Percentiles rank a stretch among this genome's conserved stretches.
Evolutionary conservation across 2,797 vertebrate genomes (phyloP).

Genomic region (Oreortyx pictus): DNA sequence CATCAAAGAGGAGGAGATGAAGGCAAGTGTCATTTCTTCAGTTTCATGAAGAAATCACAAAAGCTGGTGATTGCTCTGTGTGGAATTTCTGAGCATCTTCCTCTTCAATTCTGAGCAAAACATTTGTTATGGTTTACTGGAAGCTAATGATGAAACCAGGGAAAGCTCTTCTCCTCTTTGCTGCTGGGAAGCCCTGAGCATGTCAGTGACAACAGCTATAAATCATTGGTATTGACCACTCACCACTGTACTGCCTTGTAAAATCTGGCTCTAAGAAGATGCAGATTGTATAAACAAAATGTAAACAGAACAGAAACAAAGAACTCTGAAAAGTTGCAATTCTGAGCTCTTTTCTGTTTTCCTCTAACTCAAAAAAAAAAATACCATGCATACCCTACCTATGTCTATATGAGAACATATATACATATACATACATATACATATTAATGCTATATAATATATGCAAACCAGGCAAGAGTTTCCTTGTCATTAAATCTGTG

Average conservation of each 20-base stretch:
- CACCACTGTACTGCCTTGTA: not conserved
- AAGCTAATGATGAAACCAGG: not conserved
- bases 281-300: not conserved
- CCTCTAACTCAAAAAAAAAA: not conserved
- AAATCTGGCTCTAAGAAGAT: not conserved
- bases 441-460: not conserved
- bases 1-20: not conserved
- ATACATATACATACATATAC: not conserved
- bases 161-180: not conserved
- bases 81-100: not conserved
- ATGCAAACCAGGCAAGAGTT: not conserved
- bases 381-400: not conserved
- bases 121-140: not conserved
- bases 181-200: not conserved
- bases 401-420: rapidly evolving
- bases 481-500: not conserved
- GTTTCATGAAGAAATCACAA: not conserved
- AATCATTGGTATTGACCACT: not conserved
- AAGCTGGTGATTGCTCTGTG: not conserved
- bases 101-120: not conserved
- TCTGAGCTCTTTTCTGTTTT: not conserved
- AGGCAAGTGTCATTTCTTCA: not conserved
- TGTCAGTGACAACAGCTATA: not conserved
- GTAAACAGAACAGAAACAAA: not conserved
- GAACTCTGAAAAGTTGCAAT: not conserved